Conservation (phyloP, 2,797 vertebrate species). For the Acridotheres tristis region DNA sequence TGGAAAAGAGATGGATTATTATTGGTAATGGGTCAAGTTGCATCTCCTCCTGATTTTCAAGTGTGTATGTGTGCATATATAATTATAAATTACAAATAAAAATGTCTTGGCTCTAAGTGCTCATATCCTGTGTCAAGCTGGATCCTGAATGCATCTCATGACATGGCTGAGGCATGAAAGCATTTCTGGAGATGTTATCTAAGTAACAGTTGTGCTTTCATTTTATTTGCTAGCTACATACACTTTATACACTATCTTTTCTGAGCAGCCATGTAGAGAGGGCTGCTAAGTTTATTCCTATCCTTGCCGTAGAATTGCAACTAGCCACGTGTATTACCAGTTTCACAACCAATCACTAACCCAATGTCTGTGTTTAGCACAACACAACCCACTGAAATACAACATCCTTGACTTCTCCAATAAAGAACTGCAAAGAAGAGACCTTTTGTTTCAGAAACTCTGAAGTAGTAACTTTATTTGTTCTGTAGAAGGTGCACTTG, state of each 20-base stretch:
- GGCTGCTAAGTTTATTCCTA: background rate
- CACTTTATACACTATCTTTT: background rate
- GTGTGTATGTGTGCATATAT: background rate
- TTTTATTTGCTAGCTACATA: background rate
- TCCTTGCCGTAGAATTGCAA: background rate
- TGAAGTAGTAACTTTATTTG: background rate
- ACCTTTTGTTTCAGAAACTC: background rate
- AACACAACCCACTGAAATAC: background rate
- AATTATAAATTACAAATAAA: slow-evolving; percentile 60
- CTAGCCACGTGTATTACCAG: background rate
- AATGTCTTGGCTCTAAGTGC: slow-evolving; percentile 38
- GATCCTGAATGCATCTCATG: slow-evolving; percentile 41
- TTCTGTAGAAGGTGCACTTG: background rate
- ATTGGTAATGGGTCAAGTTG: slow-evolving; percentile 27
- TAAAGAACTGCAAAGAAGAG: background rate
- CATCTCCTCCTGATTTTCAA: slow-evolving; percentile 30
- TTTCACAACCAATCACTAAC: background rate
- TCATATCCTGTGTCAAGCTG: slow-evolving; percentile 32
- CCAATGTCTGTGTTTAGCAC: background rate
- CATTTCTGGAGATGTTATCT: slow-evolving; percentile 25
- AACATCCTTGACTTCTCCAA: background rate
- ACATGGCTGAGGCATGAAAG: slow-evolving; percentile 45
- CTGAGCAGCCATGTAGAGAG: background rate
- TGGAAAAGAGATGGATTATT: background rate
- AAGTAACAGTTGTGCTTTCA: slow-evolving; percentile 41